Percentiles rank a stretch among this genome's conserved stretches.
These are phyloP conservation scores for Garrulus glandarius DNA, from an alignment of 2,797 vertebrate genomes.

Conservation along the genomic window DNA sequence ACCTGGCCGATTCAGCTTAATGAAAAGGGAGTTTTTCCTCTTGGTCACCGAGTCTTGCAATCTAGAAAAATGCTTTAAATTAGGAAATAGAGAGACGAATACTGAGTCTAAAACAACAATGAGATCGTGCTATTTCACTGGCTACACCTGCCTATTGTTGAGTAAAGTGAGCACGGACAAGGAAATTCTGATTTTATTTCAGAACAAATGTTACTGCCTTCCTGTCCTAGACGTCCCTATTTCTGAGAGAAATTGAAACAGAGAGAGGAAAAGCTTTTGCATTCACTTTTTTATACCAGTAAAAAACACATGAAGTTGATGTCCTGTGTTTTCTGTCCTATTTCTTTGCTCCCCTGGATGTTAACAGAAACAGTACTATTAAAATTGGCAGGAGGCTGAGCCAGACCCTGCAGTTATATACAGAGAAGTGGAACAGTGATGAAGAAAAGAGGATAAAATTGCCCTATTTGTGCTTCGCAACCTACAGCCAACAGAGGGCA, in stretches of 20 bases:
- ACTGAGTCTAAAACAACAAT: background rate
- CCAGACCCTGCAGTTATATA: background rate
- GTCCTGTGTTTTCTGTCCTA: background rate
- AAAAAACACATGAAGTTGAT: background rate
- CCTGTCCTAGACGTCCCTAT: background rate
- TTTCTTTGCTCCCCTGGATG: background rate
- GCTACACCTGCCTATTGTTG: background rate
- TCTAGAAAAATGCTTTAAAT: background rate
- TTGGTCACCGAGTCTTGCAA: background rate
- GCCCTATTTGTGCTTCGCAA: background rate
- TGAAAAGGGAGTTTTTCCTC: background rate
- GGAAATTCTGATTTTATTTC: background rate
- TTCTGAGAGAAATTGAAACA: background rate
- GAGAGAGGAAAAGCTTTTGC: background rate
- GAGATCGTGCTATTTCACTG: background rate
- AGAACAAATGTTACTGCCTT: background rate
- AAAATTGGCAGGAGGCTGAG: background rate
- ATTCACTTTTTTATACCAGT: background rate
- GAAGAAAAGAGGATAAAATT: background rate
- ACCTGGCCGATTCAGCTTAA: background rate
- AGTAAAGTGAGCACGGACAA: background rate
- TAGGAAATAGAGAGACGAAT: background rate
- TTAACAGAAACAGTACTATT: background rate
- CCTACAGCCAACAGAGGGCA: background rate
- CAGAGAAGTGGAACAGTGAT: background rate